Percentiles rank a stretch among this genome's conserved stretches.
phyloP scores from a whole-genome alignment of 2,888 invertebrate species.

The Bimastos eiseni region DNA sequence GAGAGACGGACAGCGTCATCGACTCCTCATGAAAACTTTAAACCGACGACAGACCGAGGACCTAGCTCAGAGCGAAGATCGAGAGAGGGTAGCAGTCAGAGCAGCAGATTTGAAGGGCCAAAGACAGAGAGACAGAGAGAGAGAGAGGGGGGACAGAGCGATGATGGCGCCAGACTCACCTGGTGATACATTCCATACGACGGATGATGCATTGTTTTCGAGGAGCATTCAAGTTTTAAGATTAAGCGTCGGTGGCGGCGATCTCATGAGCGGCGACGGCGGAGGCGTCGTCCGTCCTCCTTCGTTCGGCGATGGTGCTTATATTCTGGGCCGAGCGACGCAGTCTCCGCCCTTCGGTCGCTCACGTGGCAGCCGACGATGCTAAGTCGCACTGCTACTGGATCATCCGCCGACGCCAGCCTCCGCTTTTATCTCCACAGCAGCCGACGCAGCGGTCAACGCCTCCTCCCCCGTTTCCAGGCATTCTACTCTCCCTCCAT shows the following conservation, averaged over 20 bases:
- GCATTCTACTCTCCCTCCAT: no score
- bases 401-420: neutral
- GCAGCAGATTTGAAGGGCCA: neutral
- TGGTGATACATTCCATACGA: slow-evolving; percentile 24
- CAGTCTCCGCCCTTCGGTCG: slow-evolving; percentile 20
- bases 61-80: neutral
- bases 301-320: neutral
- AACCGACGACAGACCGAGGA: neutral
- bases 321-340: neutral
- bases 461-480: no score
- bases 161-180: neutral
- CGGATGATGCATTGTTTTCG: slow-evolving; percentile 23
- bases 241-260: neutral
- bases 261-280: neutral
- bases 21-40: slow-evolving; percentile 17
- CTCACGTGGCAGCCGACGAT: neutral
- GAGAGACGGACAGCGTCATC: neutral
- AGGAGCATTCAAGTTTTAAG: slow-evolving; percentile 6
- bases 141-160: no score
- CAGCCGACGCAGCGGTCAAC: no score
- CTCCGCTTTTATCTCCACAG: neutral
- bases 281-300: neutral
- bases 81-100: neutral
- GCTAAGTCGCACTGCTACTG: slow-evolving; percentile 23
- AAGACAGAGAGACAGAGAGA: no score